phyloP scores from a whole-genome alignment of 2,888 invertebrate genomes.

The Leptarthrus brevirostris region DNA sequence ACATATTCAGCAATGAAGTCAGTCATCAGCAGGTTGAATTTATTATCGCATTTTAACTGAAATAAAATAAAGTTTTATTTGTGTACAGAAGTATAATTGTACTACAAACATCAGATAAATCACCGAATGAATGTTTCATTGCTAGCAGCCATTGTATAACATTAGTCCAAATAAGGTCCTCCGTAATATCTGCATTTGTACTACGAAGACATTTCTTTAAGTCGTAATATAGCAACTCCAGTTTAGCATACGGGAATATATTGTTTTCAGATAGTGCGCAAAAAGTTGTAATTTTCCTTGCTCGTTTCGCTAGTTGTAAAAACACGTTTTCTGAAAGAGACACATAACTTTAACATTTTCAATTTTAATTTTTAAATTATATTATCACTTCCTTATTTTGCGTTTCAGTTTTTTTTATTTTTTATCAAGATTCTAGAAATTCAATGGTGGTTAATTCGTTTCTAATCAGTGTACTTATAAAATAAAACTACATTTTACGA shows the following conservation, averaged over 20 bases:
- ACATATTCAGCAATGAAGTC: slow-evolving; percentile 55
- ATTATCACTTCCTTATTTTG: too few relatives aligned
- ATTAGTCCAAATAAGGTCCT: slow-evolving; percentile 54
- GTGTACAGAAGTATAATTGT: neutral
- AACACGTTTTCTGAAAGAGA: neutral
- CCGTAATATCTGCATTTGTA: slow-evolving; percentile 41
- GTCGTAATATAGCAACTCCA: slow-evolving; percentile 49
- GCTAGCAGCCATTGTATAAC: slow-evolving; percentile 54
- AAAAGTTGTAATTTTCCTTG: neutral
- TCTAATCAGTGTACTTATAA: too few relatives aligned
- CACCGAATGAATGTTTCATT: slow-evolving; percentile 52
- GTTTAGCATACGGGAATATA: slow-evolving; percentile 52
- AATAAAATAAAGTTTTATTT: slow-evolving; percentile 21
- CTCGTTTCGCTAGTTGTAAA: neutral
- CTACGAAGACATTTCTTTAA: slow-evolving; percentile 40
- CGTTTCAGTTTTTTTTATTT: too few relatives aligned
- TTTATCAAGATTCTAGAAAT: too few relatives aligned
- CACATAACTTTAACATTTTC: too few relatives aligned
- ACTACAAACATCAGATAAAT: slow-evolving; percentile 8
- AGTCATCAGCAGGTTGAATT: slow-evolving; percentile 54
- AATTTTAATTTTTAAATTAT: too few relatives aligned
- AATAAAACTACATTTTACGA: too few relatives aligned
- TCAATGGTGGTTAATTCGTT: too few relatives aligned
- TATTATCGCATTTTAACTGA: slow-evolving; percentile 52
- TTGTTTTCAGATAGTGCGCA: too few relatives aligned